These are phyloP conservation scores for Imbricaverruca yamaguchii DNA, from an alignment of 2,888 invertebrate genomes.

Conservation along the genomic window DNA sequence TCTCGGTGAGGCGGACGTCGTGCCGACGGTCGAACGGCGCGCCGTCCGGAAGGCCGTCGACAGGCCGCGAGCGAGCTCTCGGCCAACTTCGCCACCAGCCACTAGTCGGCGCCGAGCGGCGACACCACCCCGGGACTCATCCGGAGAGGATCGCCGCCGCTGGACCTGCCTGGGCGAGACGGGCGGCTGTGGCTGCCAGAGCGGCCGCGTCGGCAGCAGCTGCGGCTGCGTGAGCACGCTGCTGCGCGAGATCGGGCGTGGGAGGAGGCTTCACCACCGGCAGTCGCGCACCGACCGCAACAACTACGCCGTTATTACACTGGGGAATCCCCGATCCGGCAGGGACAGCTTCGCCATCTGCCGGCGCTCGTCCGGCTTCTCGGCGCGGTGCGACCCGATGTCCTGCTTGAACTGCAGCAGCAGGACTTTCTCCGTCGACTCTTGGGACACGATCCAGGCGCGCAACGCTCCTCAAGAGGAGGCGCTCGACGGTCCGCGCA, in stretches of 20 bases:
- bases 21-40: neutral
- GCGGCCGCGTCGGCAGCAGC: slow-evolving; percentile 43
- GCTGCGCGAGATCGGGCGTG: slow-evolving; percentile 35
- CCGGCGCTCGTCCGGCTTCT: neutral
- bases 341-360: neutral
- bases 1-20: neutral
- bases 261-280: slow-evolving; percentile 43
- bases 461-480: slow-evolving; percentile 34
- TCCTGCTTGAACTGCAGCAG: slow-evolving; percentile 23
- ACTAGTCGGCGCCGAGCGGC: neutral
- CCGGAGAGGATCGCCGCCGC: too few species aligned
- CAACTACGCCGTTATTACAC: slow-evolving; percentile 37
- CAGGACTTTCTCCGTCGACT: neutral
- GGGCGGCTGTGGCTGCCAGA: slow-evolving; percentile 38
- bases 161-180: neutral
- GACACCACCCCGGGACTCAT: slow-evolving; percentile 5
- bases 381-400: neutral
- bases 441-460: neutral
- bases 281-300: slow-evolving; percentile 42
- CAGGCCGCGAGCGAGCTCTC: neutral
- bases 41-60: slow-evolving; percentile 29
- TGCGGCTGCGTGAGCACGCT: slow-evolving; percentile 37
- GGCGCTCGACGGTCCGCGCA: slow-evolving; percentile 36
- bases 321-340: slow-evolving; percentile 33
- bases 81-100: neutral